Evolutionary conservation across 2,797 vertebrate species (phyloP), one percentile per base, ranked within the genome.

Genomic region (Acipenser ruthenus): DNA sequence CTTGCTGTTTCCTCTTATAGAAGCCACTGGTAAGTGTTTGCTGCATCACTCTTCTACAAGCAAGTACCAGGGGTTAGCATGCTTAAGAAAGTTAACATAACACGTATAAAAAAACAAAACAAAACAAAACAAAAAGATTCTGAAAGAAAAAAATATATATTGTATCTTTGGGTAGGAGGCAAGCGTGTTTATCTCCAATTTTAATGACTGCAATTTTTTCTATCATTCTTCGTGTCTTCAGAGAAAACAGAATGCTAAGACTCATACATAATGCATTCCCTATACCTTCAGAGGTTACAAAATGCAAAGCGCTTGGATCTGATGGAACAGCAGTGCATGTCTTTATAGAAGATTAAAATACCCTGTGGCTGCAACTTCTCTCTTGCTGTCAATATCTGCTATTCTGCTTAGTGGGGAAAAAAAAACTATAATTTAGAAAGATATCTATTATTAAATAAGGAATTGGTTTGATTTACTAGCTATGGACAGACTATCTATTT

Each of bases 241-340:
- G 52, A 67, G 62, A 48, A 61, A 72, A 63, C 66, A 70, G 62
- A 15, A 60, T 62, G 67, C 69, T 71, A 65, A 66, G 37, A 71
- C n/a, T 49, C 60, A 70, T 73, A 67, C 67, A 73, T 73, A 67
- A 73, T 67, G 69, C 53, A 76, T 72, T 65, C 68, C 52, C 63
- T 65, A 60, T 65, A 69, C 71, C 68, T 70, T 71, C 18, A 37
- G 67, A 60, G 65, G 52, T 65, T 71, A 59, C 66, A 64, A 37
- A 65, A 72, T 62, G 63, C 18, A 63, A 67, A 73, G 59, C 49
- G 11, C 7, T 75, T 72, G 72, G 71, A 72, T 74, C 58, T 53
- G 70, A 73, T 76, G 75, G 77, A 77, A 76, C 66, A 73, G 67
- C 65, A 15, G 67, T 49, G 13, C 55, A 58, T 7, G 4, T 7